Conservation (phyloP, 2,113 vertebrate genomes). For the Choloepus hoffmanni region DNA sequence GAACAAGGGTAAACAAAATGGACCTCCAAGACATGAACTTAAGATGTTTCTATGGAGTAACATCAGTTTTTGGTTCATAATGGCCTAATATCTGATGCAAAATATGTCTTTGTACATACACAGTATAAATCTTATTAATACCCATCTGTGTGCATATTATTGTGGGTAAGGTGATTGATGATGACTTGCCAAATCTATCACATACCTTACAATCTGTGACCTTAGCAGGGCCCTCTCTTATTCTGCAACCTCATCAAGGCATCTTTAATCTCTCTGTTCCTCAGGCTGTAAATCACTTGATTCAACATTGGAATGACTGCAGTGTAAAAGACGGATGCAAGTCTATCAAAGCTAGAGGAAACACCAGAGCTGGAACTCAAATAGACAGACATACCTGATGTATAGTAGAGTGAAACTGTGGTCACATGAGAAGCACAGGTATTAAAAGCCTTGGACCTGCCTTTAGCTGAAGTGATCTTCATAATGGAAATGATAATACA, state of each 20-base stretch:
- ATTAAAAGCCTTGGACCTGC: conserved; percentile 61
- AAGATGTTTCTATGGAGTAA: no score
- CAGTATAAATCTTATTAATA: not conserved
- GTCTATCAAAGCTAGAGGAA: conserved; percentile 58
- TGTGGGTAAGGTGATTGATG: not conserved
- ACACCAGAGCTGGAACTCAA: conserved; percentile 49
- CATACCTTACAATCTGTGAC: no score
- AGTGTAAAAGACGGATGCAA: conserved; percentile 62
- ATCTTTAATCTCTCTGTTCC: conserved; percentile 65
- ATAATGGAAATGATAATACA: conserved; percentile 46
- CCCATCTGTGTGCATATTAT: no score
- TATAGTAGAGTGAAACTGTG: conserved; percentile 60
- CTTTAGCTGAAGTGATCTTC: conserved; percentile 36
- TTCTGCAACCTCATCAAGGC: conserved; percentile 38
- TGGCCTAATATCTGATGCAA: not conserved
- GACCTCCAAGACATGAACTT: no score
- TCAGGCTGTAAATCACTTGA: conserved; percentile 59
- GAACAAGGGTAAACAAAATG: no score
- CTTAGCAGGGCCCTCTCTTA: not conserved
- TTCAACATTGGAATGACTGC: conserved; percentile 64
- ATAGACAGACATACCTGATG: conserved; percentile 58
- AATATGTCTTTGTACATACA: not conserved
- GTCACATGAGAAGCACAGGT: conserved; percentile 74
- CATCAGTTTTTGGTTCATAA: not conserved
- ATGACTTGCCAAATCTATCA: no score